Base-by-base conservation (phyloP, 2,113 vertebrate genomes). In the Vulpes ferrilata region DNA sequence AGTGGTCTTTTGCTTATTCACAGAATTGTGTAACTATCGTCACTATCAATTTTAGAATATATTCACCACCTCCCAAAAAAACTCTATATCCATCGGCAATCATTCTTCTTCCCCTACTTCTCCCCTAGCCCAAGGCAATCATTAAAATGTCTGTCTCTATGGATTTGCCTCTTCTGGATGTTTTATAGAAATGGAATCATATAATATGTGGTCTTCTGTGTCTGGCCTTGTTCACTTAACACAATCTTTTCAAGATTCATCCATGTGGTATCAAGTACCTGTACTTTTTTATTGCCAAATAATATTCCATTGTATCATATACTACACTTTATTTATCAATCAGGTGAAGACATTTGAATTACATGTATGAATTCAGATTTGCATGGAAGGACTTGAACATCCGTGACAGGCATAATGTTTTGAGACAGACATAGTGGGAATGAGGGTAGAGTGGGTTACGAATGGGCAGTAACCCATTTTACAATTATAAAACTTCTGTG, bases 21-120 rank as follows among this genome's bases (percentile, higher is more conserved):
- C 20, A 94, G 57, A 84, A 25, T 81, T 93, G 19, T 55, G 2
- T 64, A 80, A 65, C 11, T 32, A 93, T 88, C 22, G 78, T 13
- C 20, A 55, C 60, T 55, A 83, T 71, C 55, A 90, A 81, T 95
- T 93, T 95, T 85, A 96, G 30, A 90, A 73, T 67, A 64, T 82
- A 92, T 69, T 88, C 20, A 90, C 25, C 25, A 65, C 38, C 11
- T 69, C 23, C 27, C 20, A 4, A 3, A 27, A 25, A 78, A 79
- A 7, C 5, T 25, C n/a, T 87, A 1, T 57, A 48, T 4, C 32
- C 16, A 43, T 62, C 79, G 67, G 64, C n/a, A 91, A 84, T 88
- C 32, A 48, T 17, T 65, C 0, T 17, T 20, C 13, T 76, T 80
- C 20, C 48, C 60, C 4, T 5, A 16, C 13, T 35, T 69, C 60